Evolutionary conservation across 1,140 invertebrate species (phyloP), one percentile per base, ranked within the genome.

Genomic region (Tetramorium simillimum): DNA sequence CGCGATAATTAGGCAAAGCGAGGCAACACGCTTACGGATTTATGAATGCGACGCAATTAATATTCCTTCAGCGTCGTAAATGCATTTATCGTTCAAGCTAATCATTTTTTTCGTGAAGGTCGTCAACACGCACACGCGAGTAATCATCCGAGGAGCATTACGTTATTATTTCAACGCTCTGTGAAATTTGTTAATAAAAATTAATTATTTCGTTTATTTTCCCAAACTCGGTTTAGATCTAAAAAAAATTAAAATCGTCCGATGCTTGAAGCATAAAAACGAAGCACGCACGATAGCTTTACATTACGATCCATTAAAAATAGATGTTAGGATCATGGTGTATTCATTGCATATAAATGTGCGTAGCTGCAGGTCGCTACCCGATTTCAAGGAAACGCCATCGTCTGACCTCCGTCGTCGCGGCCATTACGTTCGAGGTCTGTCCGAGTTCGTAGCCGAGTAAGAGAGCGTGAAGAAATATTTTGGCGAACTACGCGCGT

Each of bases 361-460:
- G 88, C 85, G 86, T 82, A 72, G 72, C 77, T 88, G 56, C 89
- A 91, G 91, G 91, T 92, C 89, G 86, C 86, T 89, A 92, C 78
- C 91, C 89, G 91, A 91, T 92, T 91, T 92, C 91, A 92, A 92
- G 91, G 91, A 90, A 90, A 92, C 85, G 69, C 33, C 76, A 53
- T 70, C 88, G 89, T 87, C 88, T 78, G 90, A 91, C 90, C 90
- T 90, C 90, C 90, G 84, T 65, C 86, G 84, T 75, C 89, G 88
- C 86, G 82, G 67, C 84, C 84, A 91, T 91, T 88, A 86, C 53
- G 56, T 85, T 90, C 89, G 88, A 90, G 84, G 86, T 86, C 86
- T 70, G 86, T 90, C 56, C 81, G 80, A 86, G 49, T 82, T 88
- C 43, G 63, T 70, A 33, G 80, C 24, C 73, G 49, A 84, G 51